These are phyloP conservation scores for Okamejei kenojei DNA, from an alignment of 2,797 vertebrate genomes.

Conservation along the genomic window DNA sequence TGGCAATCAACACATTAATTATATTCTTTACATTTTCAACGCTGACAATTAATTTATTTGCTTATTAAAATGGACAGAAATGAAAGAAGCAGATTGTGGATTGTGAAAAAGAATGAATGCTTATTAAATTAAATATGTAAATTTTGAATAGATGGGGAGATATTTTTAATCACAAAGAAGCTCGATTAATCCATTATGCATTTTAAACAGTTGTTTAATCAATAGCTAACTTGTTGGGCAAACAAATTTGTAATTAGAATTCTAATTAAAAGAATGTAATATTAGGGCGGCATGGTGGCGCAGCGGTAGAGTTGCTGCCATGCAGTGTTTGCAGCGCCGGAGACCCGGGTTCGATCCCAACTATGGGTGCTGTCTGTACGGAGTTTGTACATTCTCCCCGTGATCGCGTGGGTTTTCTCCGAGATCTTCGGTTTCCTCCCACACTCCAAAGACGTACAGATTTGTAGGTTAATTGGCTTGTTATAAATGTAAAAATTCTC, in stretches of 20 bases:
- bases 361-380: too few species aligned
- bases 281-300: neutral
- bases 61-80: neutral
- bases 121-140: neutral
- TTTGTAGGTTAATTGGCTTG: too few species aligned
- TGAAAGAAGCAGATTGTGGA: neutral
- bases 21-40: neutral
- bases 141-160: neutral
- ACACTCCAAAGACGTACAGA: too few species aligned
- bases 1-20: neutral
- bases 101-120: neutral
- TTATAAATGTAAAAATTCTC: too few species aligned
- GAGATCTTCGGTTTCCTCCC: too few species aligned
- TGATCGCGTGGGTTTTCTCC: too few species aligned
- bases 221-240: neutral
- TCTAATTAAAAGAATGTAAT: neutral
- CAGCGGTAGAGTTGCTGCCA: too few species aligned
- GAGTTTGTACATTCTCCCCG: too few species aligned
- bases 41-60: neutral
- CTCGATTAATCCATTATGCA: neutral
- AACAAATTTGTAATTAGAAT: neutral
- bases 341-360: too few species aligned
- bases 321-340: too few species aligned
- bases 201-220: conserved; percentile 2
- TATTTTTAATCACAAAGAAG: neutral